These are phyloP conservation scores for Hestina assimilis DNA, from an alignment of 1,140 invertebrate species.

Conservation along the genomic window DNA sequence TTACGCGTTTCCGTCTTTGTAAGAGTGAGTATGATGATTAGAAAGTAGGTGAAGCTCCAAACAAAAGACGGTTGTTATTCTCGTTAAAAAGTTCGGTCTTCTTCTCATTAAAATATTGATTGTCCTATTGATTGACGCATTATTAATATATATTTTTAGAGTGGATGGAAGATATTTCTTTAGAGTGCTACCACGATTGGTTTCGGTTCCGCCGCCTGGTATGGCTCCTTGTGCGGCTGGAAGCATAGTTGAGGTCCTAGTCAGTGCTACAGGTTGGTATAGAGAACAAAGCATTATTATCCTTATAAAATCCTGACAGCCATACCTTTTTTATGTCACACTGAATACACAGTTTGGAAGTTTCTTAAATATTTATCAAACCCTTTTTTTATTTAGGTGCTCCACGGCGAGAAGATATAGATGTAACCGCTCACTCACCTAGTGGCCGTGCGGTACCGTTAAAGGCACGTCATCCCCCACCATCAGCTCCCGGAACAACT, in stretches of 20 bases:
- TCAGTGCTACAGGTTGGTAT: slow-evolving; percentile 89
- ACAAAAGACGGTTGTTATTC: too few species aligned
- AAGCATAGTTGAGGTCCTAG: slow-evolving; percentile 96
- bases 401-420: slow-evolving; percentile 88
- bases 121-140: too few species aligned
- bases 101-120: too few species aligned
- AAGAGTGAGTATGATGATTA: too few species aligned
- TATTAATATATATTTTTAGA: slow-evolving; percentile 38
- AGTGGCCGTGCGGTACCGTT: slow-evolving; percentile 82
- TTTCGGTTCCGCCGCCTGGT: slow-evolving; percentile 91
- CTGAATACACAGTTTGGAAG: too few species aligned
- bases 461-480: slow-evolving; percentile 58
- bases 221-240: slow-evolving; percentile 97
- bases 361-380: not conserved
- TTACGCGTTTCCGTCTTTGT: too few species aligned
- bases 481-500: slow-evolving; percentile 65
- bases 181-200: slow-evolving; percentile 90
- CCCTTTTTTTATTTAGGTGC: slow-evolving; percentile 81
- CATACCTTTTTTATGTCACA: too few species aligned
- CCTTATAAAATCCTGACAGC: too few species aligned
- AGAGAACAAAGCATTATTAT: too few species aligned
- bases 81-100: too few species aligned
- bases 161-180: slow-evolving; percentile 86
- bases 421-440: slow-evolving; percentile 93
- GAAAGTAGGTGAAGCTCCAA: too few species aligned